Base-by-base conservation (phyloP, 1,140 invertebrate species). In the Eumaeus atala region DNA sequence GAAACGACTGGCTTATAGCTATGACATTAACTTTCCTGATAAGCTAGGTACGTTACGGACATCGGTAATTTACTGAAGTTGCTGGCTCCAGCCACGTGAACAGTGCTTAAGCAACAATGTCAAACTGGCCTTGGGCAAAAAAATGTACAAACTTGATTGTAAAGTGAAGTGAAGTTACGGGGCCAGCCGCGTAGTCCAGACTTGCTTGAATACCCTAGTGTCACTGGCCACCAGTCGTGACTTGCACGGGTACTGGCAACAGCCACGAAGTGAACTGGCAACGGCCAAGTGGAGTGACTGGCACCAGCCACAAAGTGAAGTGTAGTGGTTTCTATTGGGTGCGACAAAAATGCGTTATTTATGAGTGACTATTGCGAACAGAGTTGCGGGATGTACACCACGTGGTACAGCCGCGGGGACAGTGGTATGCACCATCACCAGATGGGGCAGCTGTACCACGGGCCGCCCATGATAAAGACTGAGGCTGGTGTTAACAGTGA, bases 381-480 rank as follows among this genome's bases (percentile, higher is more conserved):
- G 55, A 70, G 62, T 49, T 82, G 71, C 70, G 78, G 76, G 85
- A 73, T 88, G 87, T 88, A 88, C 64, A 88, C 87, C 58, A 87
- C 87, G 64, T 88, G 87, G 87, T 88, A 88, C 72, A 87, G 84
- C 66, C 70, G 87, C 16, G 84, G 85, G 51, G 87, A 88, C 51
- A 70, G 78, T 58, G 81, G 87, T 3, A 85, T 87, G 70, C 87
- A 88, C 70, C 87, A 88, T 60, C 87, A 87, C 56, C 85, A 88
- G 54, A 84, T 87, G 77, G 85, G 85, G 49, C 84, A 87, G 62
- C 61, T 88, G 62, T 88, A 88, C 75, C 87, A 88, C 52, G 85
- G 84, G 1, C 80, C 87, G 17, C 85, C 87, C 37, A 88, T 88
- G 87, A 88, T 88, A 28, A 87, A 88, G 78, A 88, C 87, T 66